Percentiles rank a stretch among this genome's conserved stretches.
Conservation (phyloP, 2,797 vertebrate genomes). For the Botia almorhae region DNA sequence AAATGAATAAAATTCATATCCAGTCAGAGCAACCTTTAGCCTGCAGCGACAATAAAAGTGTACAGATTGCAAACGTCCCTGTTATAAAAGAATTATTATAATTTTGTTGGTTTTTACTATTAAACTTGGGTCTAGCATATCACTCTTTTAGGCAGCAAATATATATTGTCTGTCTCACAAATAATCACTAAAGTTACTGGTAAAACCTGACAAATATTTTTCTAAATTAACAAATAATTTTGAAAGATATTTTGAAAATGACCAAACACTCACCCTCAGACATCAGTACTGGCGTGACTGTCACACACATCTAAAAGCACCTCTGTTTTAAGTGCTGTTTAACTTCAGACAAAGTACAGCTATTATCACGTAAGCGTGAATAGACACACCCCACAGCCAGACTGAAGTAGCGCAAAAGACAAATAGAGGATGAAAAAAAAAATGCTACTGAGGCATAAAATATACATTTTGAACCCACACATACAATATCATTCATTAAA, state of each 20-base stretch:
- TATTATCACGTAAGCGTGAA: slow-evolving; percentile 31
- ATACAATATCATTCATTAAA: neutral
- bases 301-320: slow-evolving; percentile 17
- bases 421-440: slow-evolving; percentile 30
- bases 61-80: neutral
- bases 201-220: too few species aligned
- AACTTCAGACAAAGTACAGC: slow-evolving; percentile 60
- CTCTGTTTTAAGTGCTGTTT: slow-evolving; percentile 44
- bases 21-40: slow-evolving; percentile 19
- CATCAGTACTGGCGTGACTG: neutral
- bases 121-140: neutral
- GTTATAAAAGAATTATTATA: neutral
- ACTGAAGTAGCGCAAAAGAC: slow-evolving; percentile 16
- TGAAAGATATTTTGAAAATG: neutral
- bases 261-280: slow-evolving; percentile 27
- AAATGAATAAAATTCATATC: slow-evolving; percentile 5
- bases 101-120: neutral
- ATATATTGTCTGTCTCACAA: too few species aligned
- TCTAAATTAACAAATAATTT: neutral
- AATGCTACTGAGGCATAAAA: neutral
- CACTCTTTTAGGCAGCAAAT: too few species aligned
- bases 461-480: neutral
- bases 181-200: too few species aligned
- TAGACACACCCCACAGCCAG: slow-evolving; percentile 47
- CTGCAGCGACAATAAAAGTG: neutral